phyloP scores from a whole-genome alignment of 2,888 invertebrate species.

The Myopa testacea region DNA sequence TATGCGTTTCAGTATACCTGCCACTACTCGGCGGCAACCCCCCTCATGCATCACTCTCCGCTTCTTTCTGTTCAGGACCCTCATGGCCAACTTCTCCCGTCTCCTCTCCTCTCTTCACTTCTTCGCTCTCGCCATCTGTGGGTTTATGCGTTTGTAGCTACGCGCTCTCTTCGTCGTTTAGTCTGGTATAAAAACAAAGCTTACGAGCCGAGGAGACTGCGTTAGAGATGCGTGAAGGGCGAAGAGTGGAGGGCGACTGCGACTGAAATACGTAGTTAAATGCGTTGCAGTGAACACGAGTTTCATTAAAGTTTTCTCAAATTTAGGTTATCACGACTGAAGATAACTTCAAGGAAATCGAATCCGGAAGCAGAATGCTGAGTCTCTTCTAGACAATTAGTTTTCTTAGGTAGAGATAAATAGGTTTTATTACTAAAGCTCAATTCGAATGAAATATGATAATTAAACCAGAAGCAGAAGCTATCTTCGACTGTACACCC shows the following conservation, averaged over 20 bases:
- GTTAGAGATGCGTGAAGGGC: not conserved
- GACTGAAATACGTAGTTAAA: not conserved
- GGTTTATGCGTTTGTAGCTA: not conserved
- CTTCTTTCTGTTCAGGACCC: not conserved
- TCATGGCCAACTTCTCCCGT: not conserved
- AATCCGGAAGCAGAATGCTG: not conserved
- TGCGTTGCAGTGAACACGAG: not conserved
- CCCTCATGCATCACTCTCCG: not conserved
- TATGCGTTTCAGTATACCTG: not conserved
- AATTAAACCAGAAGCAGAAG: too few species aligned
- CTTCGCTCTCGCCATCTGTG: not conserved
- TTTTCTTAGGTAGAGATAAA: too few species aligned
- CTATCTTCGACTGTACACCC: too few species aligned
- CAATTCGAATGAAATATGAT: too few species aligned
- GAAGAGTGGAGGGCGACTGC: not conserved
- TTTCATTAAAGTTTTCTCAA: not conserved
- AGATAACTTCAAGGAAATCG: not conserved
- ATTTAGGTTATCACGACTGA: constrained; percentile 4
- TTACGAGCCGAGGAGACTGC: not conserved
- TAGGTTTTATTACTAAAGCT: too few species aligned
- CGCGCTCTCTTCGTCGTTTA: constrained; percentile 1
- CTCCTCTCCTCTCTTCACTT: not conserved
- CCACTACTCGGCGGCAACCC: constrained; percentile 3
- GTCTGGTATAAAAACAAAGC: not conserved
- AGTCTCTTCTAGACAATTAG: too few species aligned